Percentiles rank a stretch among this genome's conserved stretches.
These are phyloP conservation scores for Diprion similis DNA, from an alignment of 1,140 invertebrate genomes.

Conservation along the genomic window DNA sequence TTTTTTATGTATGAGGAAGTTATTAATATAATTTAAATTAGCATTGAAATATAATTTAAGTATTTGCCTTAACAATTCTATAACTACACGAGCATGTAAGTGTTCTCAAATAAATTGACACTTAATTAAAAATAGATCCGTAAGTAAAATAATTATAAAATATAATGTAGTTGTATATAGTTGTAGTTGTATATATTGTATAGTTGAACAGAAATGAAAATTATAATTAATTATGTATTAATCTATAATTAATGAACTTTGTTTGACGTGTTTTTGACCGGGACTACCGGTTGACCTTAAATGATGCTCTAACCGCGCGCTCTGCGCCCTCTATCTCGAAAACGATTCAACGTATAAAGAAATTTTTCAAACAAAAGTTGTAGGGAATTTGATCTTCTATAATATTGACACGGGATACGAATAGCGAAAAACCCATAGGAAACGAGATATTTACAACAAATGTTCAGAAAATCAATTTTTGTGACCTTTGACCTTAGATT, in stretches of 20 bases:
- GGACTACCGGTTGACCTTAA: slow-evolving; percentile 18
- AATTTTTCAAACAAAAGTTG: slow-evolving; percentile 10
- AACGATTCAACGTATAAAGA: slow-evolving; percentile 19
- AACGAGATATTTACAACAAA: slow-evolving; percentile 14
- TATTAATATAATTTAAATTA: too few species aligned
- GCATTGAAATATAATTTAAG: too few species aligned
- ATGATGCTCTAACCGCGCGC: slow-evolving; percentile 14
- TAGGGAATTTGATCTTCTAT: slow-evolving; percentile 14
- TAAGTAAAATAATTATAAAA: slow-evolving; percentile 1
- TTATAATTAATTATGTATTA: slow-evolving; percentile 15
- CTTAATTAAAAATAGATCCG: too few species aligned
- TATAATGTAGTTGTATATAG: slow-evolving; percentile 20
- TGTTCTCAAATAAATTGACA: too few species aligned
- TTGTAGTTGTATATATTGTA: too few species aligned
- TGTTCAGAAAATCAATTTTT: slow-evolving; percentile 8
- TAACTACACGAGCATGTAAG: too few species aligned
- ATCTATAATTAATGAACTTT: slow-evolving; percentile 18
- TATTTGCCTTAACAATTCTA: too few species aligned
- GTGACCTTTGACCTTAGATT: slow-evolving; percentile 16
- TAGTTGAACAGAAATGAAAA: slow-evolving; percentile 13
- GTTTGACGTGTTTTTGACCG: slow-evolving; percentile 13
- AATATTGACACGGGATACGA: slow-evolving; percentile 14
- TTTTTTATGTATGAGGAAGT: too few species aligned
- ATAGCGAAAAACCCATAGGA: not conserved
- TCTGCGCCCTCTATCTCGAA: slow-evolving; percentile 17